These are phyloP conservation scores for Anastatus disparis DNA, from an alignment of 1,140 invertebrate species.

Conservation along the genomic window DNA sequence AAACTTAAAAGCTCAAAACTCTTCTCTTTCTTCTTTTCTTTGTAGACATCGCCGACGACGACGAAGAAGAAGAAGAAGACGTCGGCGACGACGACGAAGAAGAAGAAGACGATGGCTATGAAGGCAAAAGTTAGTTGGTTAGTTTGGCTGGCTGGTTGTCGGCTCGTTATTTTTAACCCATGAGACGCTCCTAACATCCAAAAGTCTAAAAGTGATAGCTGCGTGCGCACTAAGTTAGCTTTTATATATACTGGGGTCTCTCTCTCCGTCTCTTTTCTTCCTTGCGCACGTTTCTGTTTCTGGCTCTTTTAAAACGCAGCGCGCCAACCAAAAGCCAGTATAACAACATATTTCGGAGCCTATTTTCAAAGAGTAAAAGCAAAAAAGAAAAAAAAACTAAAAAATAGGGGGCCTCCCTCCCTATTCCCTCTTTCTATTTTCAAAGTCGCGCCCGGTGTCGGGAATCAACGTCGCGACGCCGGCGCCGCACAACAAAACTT, in stretches of 20 bases:
- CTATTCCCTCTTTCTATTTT: constrained; percentile 55
- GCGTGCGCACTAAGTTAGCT: not conserved
- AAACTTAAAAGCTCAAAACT: too few species aligned
- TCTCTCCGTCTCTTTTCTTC: constrained; percentile 41
- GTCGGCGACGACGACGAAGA: constrained; percentile 31
- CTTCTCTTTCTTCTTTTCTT: too few species aligned
- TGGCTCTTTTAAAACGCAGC: too few species aligned
- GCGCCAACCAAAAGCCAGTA: constrained; percentile 41
- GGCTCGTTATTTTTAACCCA: constrained; percentile 66
- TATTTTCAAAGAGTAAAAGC: constrained; percentile 60
- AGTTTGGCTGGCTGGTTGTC: constrained; percentile 47
- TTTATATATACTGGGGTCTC: too few species aligned
- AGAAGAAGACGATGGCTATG: not conserved
- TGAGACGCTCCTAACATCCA: too few species aligned
- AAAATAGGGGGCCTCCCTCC: not conserved
- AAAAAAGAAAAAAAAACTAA: too few species aligned
- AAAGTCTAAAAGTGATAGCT: constrained; percentile 63
- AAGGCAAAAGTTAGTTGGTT: too few species aligned
- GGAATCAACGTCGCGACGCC: constrained; percentile 20
- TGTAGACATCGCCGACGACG: not conserved
- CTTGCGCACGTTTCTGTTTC: constrained; percentile 46
- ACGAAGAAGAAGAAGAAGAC: not conserved
- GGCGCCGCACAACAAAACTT: too few species aligned
- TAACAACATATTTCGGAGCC: constrained; percentile 56
- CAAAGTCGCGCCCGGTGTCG: constrained; percentile 50